Evolutionary conservation across 2,797 vertebrate species (phyloP).

Genomic region (Eospalax fontanierii): DNA sequence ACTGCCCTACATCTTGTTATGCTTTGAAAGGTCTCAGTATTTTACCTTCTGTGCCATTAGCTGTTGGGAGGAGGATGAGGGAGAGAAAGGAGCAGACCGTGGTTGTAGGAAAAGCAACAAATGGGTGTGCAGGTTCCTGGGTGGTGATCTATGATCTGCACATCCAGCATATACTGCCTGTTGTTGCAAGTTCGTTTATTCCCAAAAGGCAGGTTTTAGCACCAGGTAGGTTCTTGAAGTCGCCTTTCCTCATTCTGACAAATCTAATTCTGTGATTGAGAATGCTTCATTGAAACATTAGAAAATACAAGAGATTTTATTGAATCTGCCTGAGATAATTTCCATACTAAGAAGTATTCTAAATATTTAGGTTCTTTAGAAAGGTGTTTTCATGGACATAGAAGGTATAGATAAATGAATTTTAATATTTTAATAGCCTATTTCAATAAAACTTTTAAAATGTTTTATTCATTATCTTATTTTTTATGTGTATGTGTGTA

Average conservation of each 20-base stretch:
- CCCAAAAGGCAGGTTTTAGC: not conserved
- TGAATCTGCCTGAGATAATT: not conserved
- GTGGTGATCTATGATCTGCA: too few relatives aligned
- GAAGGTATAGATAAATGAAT: not conserved
- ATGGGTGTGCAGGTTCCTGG: too few relatives aligned
- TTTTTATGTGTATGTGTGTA: too few relatives aligned
- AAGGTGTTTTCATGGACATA: not conserved
- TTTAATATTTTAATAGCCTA: not conserved
- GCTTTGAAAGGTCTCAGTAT: slow-evolving; percentile 1
- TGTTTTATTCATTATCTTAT: not conserved
- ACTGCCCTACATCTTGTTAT: too few relatives aligned
- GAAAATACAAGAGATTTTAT: not conserved
- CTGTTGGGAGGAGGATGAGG: not conserved
- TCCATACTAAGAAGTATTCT: not conserved
- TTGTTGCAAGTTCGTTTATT: not conserved
- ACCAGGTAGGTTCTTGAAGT: not conserved
- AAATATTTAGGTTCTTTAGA: not conserved
- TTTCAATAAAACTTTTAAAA: not conserved
- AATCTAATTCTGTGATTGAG: too few relatives aligned
- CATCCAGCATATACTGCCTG: not conserved
- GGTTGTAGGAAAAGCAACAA: not conserved
- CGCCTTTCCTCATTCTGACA: not conserved
- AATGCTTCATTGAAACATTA: not conserved
- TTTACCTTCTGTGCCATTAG: not conserved
- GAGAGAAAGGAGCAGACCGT: not conserved